Conservation (phyloP, 2,797 vertebrate genomes). For the Centropyge bicolor region DNA sequence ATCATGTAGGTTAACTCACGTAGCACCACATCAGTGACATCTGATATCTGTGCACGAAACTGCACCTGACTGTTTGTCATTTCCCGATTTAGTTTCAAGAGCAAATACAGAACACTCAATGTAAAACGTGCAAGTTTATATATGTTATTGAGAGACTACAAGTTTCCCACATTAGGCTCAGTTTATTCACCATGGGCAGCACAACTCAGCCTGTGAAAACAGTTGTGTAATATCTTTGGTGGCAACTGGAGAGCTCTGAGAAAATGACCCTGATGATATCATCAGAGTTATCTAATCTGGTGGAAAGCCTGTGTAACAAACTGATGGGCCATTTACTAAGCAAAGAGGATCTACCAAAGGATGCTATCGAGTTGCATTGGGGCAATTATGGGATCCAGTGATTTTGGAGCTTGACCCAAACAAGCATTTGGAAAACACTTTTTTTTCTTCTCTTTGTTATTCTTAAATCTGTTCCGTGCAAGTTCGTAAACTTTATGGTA, state of each 20-base stretch:
- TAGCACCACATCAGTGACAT: not conserved
- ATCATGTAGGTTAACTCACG: not conserved
- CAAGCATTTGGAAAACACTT: no score
- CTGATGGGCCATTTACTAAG: not conserved
- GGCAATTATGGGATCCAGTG: not conserved
- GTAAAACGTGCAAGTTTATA: not conserved
- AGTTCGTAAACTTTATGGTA: no score
- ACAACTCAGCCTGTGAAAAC: no score
- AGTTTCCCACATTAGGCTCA: no score
- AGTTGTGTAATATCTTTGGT: no score
- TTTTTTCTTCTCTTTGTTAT: no score
- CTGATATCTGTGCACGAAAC: not conserved
- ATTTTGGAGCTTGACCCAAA: not conserved
- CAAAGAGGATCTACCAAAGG: not conserved
- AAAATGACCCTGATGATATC: not conserved
- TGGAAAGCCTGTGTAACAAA: not conserved
- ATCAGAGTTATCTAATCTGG: not conserved
- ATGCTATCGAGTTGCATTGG: not conserved
- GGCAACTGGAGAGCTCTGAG: conserved; percentile 8
- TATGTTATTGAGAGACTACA: no score
- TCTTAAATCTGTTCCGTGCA: no score
- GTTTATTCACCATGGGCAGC: no score
- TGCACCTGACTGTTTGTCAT: not conserved
- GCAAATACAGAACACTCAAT: not conserved
- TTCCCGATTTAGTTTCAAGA: not conserved